These are phyloP conservation scores for Baronia brevicornis DNA, from an alignment of 2,888 invertebrate species.

Conservation along the genomic window DNA sequence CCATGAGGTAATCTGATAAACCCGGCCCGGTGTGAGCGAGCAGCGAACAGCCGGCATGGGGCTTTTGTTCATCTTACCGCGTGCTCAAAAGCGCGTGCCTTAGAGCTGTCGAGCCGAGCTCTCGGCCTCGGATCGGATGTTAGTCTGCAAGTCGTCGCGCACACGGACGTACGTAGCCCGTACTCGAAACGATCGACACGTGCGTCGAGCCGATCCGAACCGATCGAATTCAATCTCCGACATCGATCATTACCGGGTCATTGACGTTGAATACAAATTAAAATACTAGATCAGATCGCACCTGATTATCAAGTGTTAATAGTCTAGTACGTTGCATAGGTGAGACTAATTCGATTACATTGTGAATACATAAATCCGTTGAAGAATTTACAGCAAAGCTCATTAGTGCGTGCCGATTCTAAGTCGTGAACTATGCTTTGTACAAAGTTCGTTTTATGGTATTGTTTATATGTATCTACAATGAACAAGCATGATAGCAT, in stretches of 20 bases:
- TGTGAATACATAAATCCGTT: slow-evolving; percentile 7
- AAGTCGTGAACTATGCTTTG: not conserved
- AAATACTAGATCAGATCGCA: slow-evolving; percentile 13
- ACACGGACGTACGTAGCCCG: slow-evolving; percentile 51
- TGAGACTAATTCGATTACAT: slow-evolving; percentile 20
- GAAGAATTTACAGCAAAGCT: slow-evolving; percentile 12
- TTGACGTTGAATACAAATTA: slow-evolving; percentile 22
- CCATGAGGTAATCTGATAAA: slow-evolving; percentile 69
- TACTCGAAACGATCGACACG: slow-evolving; percentile 25
- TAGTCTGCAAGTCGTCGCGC: slow-evolving; percentile 60
- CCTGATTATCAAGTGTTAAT: slow-evolving; percentile 15
- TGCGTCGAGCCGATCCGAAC: slow-evolving; percentile 24
- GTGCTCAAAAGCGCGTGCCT: slow-evolving; percentile 31
- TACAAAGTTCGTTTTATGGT: slow-evolving; percentile 1
- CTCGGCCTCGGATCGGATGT: slow-evolving; percentile 26
- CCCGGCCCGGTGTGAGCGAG: slow-evolving; percentile 34
- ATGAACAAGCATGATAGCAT: slow-evolving; percentile 9
- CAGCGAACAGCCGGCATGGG: slow-evolving; percentile 53
- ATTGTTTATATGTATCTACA: slow-evolving; percentile 2
- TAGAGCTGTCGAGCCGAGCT: too few species aligned
- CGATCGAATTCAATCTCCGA: slow-evolving; percentile 22
- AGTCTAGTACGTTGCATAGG: slow-evolving; percentile 9
- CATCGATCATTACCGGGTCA: slow-evolving; percentile 23
- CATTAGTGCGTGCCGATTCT: slow-evolving; percentile 9
- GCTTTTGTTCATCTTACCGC: slow-evolving; percentile 50